Conservation (phyloP, 2,797 vertebrate species). For the Tiaroga cobitis region DNA sequence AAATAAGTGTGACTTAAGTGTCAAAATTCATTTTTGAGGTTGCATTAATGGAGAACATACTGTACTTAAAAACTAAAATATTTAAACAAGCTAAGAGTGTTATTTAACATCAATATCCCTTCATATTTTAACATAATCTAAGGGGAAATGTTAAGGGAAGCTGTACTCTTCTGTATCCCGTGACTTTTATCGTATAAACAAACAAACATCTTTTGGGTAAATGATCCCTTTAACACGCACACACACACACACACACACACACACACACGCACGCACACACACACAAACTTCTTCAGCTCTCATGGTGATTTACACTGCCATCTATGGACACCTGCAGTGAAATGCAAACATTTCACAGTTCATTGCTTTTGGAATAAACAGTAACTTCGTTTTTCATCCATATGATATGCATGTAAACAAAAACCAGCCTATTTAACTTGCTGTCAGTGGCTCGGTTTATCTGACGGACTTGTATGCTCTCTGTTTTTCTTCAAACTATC, state of each 20-base stretch:
- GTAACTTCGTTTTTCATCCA: neutral
- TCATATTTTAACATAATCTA: neutral
- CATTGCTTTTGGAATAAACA: neutral
- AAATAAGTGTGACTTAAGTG: neutral
- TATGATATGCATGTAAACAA: neutral
- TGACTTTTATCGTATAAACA: neutral
- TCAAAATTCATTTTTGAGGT: neutral
- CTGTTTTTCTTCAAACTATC: neutral
- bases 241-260: too few relatives aligned
- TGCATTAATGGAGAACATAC: neutral
- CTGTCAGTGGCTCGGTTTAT: neutral
- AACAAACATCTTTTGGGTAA: neutral
- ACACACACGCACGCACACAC: too few relatives aligned
- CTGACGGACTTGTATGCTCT: neutral
- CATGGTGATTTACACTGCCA: constrained; percentile 77
- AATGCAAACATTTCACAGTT: constrained; percentile 63
- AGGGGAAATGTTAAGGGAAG: neutral
- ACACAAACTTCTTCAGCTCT: neutral
- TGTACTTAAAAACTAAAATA: neutral
- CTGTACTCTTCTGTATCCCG: neutral
- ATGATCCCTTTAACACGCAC: neutral
- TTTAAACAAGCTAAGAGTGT: neutral
- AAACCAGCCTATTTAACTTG: neutral
- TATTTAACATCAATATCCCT: neutral
- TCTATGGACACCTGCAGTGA: constrained; percentile 75